These are phyloP conservation scores for Trichogramma pretiosum DNA, from an alignment of 1,140 invertebrate genomes.

Conservation along the genomic window DNA sequence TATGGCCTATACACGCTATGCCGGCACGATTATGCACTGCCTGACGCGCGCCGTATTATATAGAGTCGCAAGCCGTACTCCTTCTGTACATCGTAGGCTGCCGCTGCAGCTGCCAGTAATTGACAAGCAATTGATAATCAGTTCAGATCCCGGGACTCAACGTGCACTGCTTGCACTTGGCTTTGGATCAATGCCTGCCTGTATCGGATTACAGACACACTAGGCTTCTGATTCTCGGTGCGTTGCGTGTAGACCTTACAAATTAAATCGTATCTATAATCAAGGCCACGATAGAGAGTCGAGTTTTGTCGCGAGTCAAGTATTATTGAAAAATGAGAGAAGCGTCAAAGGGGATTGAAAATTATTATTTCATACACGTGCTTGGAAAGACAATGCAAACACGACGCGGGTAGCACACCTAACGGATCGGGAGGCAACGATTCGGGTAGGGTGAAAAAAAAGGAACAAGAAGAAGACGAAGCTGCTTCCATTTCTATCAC, in stretches of 20 bases:
- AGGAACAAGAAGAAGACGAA: conserved; percentile 9
- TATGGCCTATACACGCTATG: too few relatives aligned
- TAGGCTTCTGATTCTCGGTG: too few relatives aligned
- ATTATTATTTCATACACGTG: conserved; percentile 18
- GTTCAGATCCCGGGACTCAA: conserved; percentile 23
- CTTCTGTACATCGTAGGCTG: too few relatives aligned
- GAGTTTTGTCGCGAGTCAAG: not conserved
- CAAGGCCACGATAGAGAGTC: not conserved
- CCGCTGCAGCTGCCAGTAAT: conserved; percentile 33
- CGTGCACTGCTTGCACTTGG: too few relatives aligned
- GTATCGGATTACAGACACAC: too few relatives aligned
- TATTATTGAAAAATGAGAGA: not conserved
- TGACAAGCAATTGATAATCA: conserved; percentile 41
- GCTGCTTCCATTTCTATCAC: too few relatives aligned
- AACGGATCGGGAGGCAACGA: conserved; percentile 15
- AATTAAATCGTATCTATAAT: too few relatives aligned
- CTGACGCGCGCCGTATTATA: too few relatives aligned
- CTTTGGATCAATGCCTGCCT: too few relatives aligned
- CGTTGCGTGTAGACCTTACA: too few relatives aligned
- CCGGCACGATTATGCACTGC: too few relatives aligned
- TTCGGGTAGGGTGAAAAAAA: not conserved
- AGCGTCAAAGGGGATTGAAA: conserved; percentile 13
- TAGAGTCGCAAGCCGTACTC: too few relatives aligned
- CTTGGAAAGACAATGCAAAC: conserved; percentile 12
- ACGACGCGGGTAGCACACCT: not conserved